Conservation (phyloP, 1,140 invertebrate species). For the Drosophila repleta region DNA sequence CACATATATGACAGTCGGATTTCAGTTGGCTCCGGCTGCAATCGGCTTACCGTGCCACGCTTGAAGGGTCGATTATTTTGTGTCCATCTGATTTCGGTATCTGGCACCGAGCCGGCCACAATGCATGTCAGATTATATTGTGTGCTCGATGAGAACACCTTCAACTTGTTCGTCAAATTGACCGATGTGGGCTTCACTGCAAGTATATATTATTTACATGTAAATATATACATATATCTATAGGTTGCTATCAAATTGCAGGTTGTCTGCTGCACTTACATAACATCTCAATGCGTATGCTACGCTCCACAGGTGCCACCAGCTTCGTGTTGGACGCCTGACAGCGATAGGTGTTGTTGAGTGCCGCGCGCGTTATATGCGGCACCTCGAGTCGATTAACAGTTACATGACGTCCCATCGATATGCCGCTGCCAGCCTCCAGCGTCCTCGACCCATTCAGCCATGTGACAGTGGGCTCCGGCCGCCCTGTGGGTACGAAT, state of each 20-base stretch:
- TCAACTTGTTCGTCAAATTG: constrained; percentile 89
- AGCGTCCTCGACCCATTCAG: constrained; percentile 88
- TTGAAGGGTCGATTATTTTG: constrained; percentile 90
- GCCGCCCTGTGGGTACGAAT: constrained; percentile 87
- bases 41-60: constrained; percentile 87
- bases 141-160: constrained; percentile 90
- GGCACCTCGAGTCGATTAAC: constrained; percentile 90
- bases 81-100: constrained; percentile 92
- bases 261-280: constrained; percentile 86
- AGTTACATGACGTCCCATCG: constrained; percentile 89
- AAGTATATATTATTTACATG: constrained; percentile 4
- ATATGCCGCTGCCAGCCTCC: constrained; percentile 85
- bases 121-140: constrained; percentile 91
- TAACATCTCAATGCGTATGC: constrained; percentile 90
- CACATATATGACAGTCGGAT: constrained; percentile 56
- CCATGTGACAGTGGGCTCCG: constrained; percentile 91
- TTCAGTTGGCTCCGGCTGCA: constrained; percentile 3
- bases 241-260: background rate
- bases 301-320: constrained; percentile 91
- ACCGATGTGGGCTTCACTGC: constrained; percentile 91
- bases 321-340: constrained; percentile 94
- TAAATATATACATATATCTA: constrained; percentile 15
- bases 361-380: constrained; percentile 89
- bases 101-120: constrained; percentile 92
- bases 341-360: constrained; percentile 93